Base-by-base conservation (phyloP, 2,113 vertebrate species). In the Sus scrofa region DNA sequence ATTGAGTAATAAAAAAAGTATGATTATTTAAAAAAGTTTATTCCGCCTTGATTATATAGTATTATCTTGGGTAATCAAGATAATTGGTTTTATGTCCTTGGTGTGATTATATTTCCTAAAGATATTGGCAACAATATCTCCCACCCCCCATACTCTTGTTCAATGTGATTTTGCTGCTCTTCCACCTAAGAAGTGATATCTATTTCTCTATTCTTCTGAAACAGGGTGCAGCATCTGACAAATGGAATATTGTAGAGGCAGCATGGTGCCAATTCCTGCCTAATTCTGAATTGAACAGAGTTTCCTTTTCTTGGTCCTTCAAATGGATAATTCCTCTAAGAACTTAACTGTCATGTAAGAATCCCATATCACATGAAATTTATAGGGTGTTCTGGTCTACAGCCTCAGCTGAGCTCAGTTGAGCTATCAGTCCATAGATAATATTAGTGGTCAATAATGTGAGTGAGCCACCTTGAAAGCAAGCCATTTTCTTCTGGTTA, bases 1-100 rank as follows among this genome's bases (percentile, higher is more conserved):
- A 44, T 44, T 6, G 44, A 44, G 44, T 44, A 44, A 44, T 44
- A 44, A 44, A 44, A 44, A 44, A 44, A 44, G 44, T 44, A 44
- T 44, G 44, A 44, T 44, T 44, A 44, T 44, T 44, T 6, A 44
- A 44, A 52, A 79, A 84, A 65, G 18, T 78, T 81, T 10, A 62
- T 91, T 50, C 27, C 11, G 73, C 37, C 50, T 70, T 79, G 26
- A 88, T 70, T 91, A 77, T 73, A 58, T 32, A 73, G 26, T 62
- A 30, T 95, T 92, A 65, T 82, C 34, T 52, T 62, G 12, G 22
- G 26, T 67, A 95, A 62, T 89, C 26, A 92, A 75, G 68, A 67
- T 60, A 58, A 67, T 52, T 22, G 32, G 30, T 44, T 78, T 79
- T 75, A 75, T 37, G 30, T 86, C 34, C 83, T 89, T 77, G 84